phyloP scores from a whole-genome alignment of 2,113 vertebrate species.

The Passerina amoena region DNA sequence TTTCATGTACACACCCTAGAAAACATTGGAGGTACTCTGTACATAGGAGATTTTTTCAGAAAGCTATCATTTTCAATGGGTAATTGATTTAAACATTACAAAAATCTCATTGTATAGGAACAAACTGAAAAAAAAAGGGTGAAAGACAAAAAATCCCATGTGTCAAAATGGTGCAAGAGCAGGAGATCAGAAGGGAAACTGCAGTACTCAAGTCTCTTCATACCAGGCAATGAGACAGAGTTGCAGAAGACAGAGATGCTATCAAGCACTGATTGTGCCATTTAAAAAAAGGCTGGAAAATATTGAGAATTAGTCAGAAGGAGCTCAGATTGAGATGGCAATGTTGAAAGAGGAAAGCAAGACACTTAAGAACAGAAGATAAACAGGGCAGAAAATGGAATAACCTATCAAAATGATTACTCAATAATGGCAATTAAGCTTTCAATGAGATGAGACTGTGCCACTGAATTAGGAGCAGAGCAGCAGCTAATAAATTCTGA shows the following conservation, averaged over 20 bases:
- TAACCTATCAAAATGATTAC: conserved; percentile 48
- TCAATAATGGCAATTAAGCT: conserved; percentile 54
- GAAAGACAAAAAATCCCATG: background rate
- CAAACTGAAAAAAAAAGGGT: background rate
- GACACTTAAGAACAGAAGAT: conserved; percentile 13
- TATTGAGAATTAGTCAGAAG: background rate
- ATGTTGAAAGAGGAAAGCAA: background rate
- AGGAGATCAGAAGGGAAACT: conserved; percentile 43
- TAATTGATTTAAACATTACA: background rate
- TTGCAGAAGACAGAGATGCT: conserved; percentile 35
- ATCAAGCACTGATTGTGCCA: conserved; percentile 21
- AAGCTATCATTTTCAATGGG: background rate
- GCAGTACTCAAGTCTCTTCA: conserved; percentile 12
- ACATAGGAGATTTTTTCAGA: background rate
- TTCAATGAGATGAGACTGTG: conserved; percentile 34
- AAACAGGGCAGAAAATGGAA: conserved; percentile 49
- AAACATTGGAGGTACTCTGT: background rate
- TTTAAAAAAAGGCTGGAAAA: conserved; percentile 55
- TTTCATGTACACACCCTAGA: background rate
- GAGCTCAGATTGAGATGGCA: conserved; percentile 1
- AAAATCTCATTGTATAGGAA: background rate
- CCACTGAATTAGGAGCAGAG: conserved; percentile 38
- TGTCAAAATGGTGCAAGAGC: conserved; percentile 12
- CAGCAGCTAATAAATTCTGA: conserved; percentile 26
- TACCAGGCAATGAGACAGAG: conserved; percentile 28